Evolutionary conservation across 1,140 invertebrate genomes (phyloP), one percentile per base, ranked within the genome.

Genomic region (Euwallacea similis): DNA sequence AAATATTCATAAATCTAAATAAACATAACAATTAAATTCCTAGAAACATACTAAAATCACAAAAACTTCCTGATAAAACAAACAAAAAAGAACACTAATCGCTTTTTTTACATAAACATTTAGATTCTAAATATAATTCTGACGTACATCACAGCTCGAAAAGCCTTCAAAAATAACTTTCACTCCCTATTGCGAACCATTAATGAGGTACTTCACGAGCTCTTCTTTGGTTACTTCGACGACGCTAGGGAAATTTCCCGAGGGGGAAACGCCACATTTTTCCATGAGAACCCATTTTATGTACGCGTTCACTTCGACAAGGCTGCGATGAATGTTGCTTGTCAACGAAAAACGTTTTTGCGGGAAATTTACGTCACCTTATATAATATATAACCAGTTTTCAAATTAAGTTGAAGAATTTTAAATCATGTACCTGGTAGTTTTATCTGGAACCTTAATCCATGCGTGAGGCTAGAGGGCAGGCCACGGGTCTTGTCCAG

Each of bases 371-470:
- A 8, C 16, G 10, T 50, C 46, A 50, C 54, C 16, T 56, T 56
- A 16, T 50, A 56, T 4, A 15, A 15, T 7, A 9, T 56, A 16
- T 16, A 21, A 56, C 3, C 16, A 56, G 16, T 56, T 9, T 15
- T 4, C 9, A 6, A 56, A 15, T 16, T 13, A 56, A 13, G 7
- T 15, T n/a, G 54, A 2, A 56, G 2, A 64, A 8, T 50, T 42
- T 64, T 10, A 11, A 9, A n/a, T 54, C 7, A 7, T 21, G 56
- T 67, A 69, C 67, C 58, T 50, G 67, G 59, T 10, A 47, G 3
- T 15, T 16, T 43, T 13, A 69, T 69, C 7, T 50, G n/a, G 41
- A 69, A 61, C 16, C 21, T 53, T 7, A 69, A 21, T 33, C 21
- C 21, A 42, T 56, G 8, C 15, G 42, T 43, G 8, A 10, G 13